A percentile compares a stretch with the other conserved stretches of the same genome.
phyloP scores from a whole-genome alignment of 2,113 vertebrate genomes.

The Larimichthys crocea region DNA sequence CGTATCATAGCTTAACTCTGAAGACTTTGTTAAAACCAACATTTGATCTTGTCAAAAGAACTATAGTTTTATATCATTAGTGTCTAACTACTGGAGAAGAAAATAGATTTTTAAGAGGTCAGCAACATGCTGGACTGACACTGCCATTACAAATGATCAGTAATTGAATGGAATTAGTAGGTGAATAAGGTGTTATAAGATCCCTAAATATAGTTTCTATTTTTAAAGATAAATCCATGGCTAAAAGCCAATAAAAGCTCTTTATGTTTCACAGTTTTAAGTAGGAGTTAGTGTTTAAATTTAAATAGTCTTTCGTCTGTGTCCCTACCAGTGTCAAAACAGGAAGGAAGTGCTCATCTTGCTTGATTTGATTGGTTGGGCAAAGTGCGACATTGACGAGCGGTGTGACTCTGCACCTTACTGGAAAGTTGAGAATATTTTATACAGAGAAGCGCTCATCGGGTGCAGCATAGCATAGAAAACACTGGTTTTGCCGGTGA shows the following conservation, averaged over 20 bases:
- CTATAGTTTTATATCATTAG: background rate
- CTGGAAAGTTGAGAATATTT: too few species aligned
- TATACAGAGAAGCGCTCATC: too few species aligned
- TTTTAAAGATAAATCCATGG: background rate
- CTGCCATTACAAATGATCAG: background rate
- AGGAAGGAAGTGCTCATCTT: too few species aligned
- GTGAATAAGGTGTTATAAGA: background rate
- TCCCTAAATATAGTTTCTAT: background rate
- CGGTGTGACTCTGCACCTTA: too few species aligned
- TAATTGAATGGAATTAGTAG: background rate
- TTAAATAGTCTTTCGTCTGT: too few species aligned
- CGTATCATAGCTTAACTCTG: slow-evolving; percentile 13
- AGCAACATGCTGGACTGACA: background rate
- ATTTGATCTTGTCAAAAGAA: slow-evolving; percentile 29
- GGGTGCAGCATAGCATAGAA: too few species aligned
- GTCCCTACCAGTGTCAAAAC: too few species aligned
- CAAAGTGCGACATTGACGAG: too few species aligned
- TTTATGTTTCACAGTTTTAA: background rate
- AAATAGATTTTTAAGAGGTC: background rate
- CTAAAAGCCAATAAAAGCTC: background rate
- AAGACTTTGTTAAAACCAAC: slow-evolving; percentile 25
- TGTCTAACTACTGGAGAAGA: slow-evolving; percentile 4
- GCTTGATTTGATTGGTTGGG: too few species aligned
- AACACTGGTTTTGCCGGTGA: too few species aligned
- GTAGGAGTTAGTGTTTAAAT: background rate